Conservation (phyloP, 2,113 vertebrate species). For the Lycocorax pyrrhopterus region DNA sequence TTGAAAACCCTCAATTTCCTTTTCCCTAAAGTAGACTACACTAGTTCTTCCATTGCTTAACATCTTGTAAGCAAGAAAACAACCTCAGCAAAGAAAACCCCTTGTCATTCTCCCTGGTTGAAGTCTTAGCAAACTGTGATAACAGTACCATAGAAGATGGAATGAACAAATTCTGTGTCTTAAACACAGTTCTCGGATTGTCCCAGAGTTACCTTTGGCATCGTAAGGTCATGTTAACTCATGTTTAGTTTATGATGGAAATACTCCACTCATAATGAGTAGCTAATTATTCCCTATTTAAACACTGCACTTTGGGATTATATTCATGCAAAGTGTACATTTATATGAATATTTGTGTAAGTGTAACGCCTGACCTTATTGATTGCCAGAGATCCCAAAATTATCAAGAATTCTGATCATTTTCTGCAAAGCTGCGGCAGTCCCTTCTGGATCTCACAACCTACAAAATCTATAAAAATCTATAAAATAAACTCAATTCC, state of each 20-base stretch:
- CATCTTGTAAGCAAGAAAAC: not conserved
- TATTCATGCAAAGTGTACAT: not conserved
- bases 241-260: not conserved
- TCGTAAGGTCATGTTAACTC: not conserved
- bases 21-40: not conserved
- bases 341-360: not conserved
- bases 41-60: not conserved
- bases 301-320: not conserved
- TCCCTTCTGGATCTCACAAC: not conserved
- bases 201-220: not conserved
- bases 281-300: not conserved
- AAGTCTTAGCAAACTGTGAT: not conserved
- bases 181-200: not conserved
- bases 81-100: not conserved
- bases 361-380: not conserved
- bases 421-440: not conserved
- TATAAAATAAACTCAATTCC: not conserved
- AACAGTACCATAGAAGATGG: not conserved
- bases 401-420: not conserved
- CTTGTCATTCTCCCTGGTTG: not conserved
- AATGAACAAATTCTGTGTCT: not conserved
- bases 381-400: not conserved
- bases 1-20: not conserved
- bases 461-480: not conserved
- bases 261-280: not conserved